These are phyloP conservation scores for Dasyprocta punctata DNA, from an alignment of 2,113 vertebrate genomes.

Conservation along the genomic window DNA sequence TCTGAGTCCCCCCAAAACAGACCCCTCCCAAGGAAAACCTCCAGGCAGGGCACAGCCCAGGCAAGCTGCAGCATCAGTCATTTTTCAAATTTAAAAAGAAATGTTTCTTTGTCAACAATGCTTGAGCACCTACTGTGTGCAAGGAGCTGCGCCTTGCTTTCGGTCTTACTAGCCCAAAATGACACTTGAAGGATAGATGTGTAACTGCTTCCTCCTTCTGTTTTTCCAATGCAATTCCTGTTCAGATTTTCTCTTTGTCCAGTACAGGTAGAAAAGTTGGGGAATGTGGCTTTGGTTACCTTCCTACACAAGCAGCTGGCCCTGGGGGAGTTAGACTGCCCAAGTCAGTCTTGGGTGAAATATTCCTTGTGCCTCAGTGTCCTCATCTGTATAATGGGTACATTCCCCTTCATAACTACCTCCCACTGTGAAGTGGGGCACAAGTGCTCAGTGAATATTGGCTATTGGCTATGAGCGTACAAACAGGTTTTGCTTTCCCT, in stretches of 20 bases:
- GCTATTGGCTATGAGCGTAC: not conserved
- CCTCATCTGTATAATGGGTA: slow-evolving; percentile 78
- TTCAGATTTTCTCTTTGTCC: not conserved
- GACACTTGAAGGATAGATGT: not conserved
- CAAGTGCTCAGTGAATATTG: not conserved
- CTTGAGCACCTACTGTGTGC: not conserved
- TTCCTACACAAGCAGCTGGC: not conserved
- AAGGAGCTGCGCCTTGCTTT: not conserved
- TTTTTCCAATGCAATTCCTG: not conserved
- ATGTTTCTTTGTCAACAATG: not conserved
- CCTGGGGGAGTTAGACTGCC: not conserved
- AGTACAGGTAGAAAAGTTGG: not conserved
- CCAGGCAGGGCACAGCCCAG: not conserved
- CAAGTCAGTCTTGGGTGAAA: not conserved
- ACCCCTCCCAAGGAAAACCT: not conserved
- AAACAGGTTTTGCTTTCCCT: not conserved
- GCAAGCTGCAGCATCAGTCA: not conserved
- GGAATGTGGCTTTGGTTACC: not conserved
- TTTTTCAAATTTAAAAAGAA: not conserved
- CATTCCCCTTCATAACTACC: slow-evolving; percentile 64
- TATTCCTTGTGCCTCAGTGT: slow-evolving; percentile 59
- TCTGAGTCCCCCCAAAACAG: not conserved
- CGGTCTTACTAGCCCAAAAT: not conserved
- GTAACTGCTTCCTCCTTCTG: not conserved
- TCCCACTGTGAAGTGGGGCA: slow-evolving; percentile 27